Percentiles rank a stretch among this genome's conserved stretches.
These are phyloP conservation scores for Philantomba maxwellii DNA, from an alignment of 2,113 vertebrate genomes.

Conservation along the genomic window DNA sequence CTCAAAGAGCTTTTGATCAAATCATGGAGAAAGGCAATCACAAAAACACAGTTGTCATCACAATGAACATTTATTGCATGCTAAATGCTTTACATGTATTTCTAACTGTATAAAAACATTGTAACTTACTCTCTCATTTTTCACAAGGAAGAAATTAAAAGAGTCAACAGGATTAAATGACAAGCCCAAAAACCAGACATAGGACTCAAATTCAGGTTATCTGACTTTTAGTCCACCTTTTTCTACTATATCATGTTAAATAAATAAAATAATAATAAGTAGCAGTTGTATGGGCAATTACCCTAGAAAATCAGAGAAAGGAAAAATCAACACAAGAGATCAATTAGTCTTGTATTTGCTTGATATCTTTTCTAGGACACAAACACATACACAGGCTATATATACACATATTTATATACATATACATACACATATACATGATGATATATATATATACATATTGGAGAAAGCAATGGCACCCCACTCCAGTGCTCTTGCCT, in stretches of 20 bases:
- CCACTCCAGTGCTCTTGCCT: too few relatives aligned
- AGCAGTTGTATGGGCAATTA: neutral
- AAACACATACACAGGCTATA: neutral
- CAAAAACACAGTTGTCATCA: neutral
- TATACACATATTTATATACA: neutral
- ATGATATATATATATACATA: neutral
- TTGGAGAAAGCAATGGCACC: too few relatives aligned
- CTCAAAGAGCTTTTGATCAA: neutral
- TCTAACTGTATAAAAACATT: neutral
- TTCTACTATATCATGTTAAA: neutral
- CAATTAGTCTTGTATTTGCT: neutral
- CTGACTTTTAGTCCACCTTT: neutral
- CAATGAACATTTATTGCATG: neutral
- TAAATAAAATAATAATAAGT: conserved; percentile 20
- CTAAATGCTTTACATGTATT: neutral
- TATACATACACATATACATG: neutral
- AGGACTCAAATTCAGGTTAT: neutral
- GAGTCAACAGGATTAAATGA: neutral
- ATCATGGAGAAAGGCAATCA: neutral
- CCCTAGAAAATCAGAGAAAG: neutral
- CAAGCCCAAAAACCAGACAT: neutral
- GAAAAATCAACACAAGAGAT: neutral
- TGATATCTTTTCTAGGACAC: neutral
- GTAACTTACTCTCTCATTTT: neutral
- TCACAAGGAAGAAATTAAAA: neutral